Base-by-base conservation (phyloP, 2,113 vertebrate genomes). In the Osmerus mordax region DNA sequence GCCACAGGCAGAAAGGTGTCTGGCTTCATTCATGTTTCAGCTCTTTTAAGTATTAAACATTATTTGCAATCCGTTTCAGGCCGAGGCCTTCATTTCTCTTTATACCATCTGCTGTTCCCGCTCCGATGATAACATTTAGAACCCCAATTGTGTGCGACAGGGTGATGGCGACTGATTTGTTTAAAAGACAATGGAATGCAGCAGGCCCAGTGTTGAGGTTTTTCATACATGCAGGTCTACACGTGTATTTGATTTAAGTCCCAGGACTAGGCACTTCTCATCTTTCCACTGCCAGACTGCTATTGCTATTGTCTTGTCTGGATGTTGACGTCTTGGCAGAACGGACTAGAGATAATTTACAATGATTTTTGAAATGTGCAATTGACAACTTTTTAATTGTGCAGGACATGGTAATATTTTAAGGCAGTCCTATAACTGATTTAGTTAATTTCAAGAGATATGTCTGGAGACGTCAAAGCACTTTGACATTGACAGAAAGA, bases 81-180 rank as follows among this genome's bases (percentile, higher is more conserved):
- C 14, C 65, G 65, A 58, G 36, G 71, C 14, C 65, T 74, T 80
- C 84, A 90, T 79, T 84, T 87, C 86, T 36, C 32, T 6, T 36
- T 7, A 6, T 7, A 87, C 79, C 83, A 85, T 83, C 87, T 89
- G 87, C 75, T 72, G 73, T 85, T 75, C 65, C 76, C 29, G 21
- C 68, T 76, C 65, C 52, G 65, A 6, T 65, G 63, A 60, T 67
- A 25, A 52, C 59, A 7, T 36, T 71, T 41, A 36, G 19, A 58
- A 65, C 59, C 25, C 3, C 59, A 73, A 65, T 75, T 29, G 47
- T 71, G 75, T 73, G 55, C 64, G 36, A 69, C 65, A 25, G 53
- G 41, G 41, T 72, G 76, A 71, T 51, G 53, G 74, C 23, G 77
- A 56, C 25, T 65, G 59, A 72, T 74, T 76, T 28, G 67, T 71